A percentile compares a stretch with the other conserved stretches of the same genome.
Conservation (phyloP, 2,113 vertebrate species). For the Dinomys branickii region DNA sequence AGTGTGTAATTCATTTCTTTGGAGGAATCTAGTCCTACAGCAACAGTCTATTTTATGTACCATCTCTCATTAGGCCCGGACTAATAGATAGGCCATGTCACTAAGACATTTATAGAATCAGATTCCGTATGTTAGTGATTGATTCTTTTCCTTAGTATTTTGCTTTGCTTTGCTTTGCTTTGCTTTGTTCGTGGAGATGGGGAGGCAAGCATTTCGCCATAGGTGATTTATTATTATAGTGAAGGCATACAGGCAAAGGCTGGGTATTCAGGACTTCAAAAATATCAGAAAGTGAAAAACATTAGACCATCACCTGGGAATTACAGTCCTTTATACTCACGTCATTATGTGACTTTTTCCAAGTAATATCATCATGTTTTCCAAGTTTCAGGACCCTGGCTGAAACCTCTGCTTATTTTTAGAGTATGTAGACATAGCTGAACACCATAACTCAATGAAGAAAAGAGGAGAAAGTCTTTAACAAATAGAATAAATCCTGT, state of each 20-base stretch:
- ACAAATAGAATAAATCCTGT: not conserved
- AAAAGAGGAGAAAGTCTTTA: not conserved
- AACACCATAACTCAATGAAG: not conserved
- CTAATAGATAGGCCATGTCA: slow-evolving; percentile 58
- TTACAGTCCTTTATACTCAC: not conserved
- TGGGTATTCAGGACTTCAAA: slow-evolving; percentile 32
- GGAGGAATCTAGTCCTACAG: not conserved
- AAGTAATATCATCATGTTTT: not conserved
- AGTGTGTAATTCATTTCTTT: slow-evolving; percentile 28
- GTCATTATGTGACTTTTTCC: slow-evolving; percentile 2
- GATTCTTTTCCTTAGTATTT: slow-evolving; percentile 66
- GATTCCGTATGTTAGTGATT: slow-evolving; percentile 58
- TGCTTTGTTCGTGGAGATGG: not conserved
- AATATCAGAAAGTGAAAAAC: not conserved
- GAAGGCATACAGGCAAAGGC: not conserved
- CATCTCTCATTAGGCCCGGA: slow-evolving; percentile 47
- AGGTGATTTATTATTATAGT: slow-evolving; percentile 49
- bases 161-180: not conserved
- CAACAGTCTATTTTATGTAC: slow-evolving; percentile 50
- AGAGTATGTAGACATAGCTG: not conserved
- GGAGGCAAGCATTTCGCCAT: not conserved
- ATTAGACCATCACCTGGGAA: not conserved
- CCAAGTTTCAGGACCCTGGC: not conserved
- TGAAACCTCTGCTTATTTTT: not conserved
- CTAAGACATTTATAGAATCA: slow-evolving; percentile 72